Evolutionary conservation across 2,888 invertebrate species (phyloP), one percentile per base, ranked within the genome.

Genomic region (Urechis unicinctus): DNA sequence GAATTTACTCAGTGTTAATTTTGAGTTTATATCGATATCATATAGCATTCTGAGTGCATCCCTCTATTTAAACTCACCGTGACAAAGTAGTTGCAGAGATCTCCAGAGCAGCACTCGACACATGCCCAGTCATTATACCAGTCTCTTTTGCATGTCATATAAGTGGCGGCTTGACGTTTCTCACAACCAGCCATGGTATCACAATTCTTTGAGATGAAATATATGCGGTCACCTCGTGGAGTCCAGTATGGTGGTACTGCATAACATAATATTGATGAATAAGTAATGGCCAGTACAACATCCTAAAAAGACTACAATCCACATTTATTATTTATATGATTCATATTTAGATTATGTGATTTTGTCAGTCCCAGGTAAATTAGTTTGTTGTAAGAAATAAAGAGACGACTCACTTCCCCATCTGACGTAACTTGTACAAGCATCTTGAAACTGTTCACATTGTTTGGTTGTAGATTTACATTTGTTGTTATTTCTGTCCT

Each of bases 51-150:
- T n/a, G n/a, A n/a, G n/a, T n/a, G n/a, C n/a, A n/a, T n/a, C n/a
- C n/a, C n/a, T n/a, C n/a, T n/a, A 36, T 36, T 17, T 36, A 36
- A 9, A 17, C 91, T 89, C 82, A 95, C 94, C 74, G 95, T 90
- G 52, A 93, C 86, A 77, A 86, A 96, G 76, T 90, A 95, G 78
- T 96, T 96, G 79, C 95, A 96, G 53, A 91, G 84, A 78, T 96
- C 95, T 49, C 95, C 95, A 72, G 88, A 88, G 73, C 96, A 96
- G 79, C 96, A 96, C 76, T 95, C 93, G 0, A 90, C 88, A 79
- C 95, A 96, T 62, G 87, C 86, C 96, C 96, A 96, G 79, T 96
- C 95, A 72, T 91, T 88, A 72, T 94, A 97, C 92, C 75, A 77
- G 56, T 57, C 57, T 28, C 63, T 47, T 22, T 61, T 52, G 48